These are phyloP conservation scores for Drosophila virilis DNA, from an alignment of 1,140 invertebrate genomes.

Conservation along the genomic window DNA sequence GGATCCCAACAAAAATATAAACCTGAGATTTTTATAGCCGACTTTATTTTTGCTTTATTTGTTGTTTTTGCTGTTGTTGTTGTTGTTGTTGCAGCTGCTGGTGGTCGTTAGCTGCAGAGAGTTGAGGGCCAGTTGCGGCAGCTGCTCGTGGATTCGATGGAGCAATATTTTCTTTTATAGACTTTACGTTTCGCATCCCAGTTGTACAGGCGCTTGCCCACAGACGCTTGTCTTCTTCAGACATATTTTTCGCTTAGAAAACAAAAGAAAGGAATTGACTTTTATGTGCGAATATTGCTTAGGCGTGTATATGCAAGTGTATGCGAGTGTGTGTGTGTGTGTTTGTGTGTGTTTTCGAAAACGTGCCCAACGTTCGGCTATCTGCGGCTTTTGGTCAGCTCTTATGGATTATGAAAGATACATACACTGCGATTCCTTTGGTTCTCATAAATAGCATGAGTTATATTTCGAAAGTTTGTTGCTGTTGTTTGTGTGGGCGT, in stretches of 20 bases:
- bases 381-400: conserved; percentile 20
- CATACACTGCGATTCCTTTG: conserved; percentile 8
- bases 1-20: conserved; percentile 56
- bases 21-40: conserved; percentile 74
- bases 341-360: conserved; percentile 10
- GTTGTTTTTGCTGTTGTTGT: conserved; percentile 17
- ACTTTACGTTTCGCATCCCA: conserved; percentile 57
- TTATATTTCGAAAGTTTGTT: conserved; percentile 7
- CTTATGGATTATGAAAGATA: conserved; percentile 33
- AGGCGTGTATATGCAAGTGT: background rate
- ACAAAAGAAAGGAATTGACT: conserved; percentile 43
- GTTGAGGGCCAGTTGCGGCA: conserved; percentile 28
- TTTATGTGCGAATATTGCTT: conserved; percentile 28
- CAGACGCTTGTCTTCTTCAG: conserved; percentile 40
- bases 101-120: conserved; percentile 32
- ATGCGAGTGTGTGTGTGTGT: background rate
- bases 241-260: conserved; percentile 55
- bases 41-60: conserved; percentile 66
- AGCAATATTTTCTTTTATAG: conserved; percentile 72
- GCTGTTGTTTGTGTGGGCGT: background rate
- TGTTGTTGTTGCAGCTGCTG: background rate
- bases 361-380: conserved; percentile 28
- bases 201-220: conserved; percentile 5
- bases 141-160: conserved; percentile 37
- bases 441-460: conserved; percentile 18